Base-by-base conservation (phyloP, 2,113 vertebrate species). In the Coryphaenoides rupestris region DNA sequence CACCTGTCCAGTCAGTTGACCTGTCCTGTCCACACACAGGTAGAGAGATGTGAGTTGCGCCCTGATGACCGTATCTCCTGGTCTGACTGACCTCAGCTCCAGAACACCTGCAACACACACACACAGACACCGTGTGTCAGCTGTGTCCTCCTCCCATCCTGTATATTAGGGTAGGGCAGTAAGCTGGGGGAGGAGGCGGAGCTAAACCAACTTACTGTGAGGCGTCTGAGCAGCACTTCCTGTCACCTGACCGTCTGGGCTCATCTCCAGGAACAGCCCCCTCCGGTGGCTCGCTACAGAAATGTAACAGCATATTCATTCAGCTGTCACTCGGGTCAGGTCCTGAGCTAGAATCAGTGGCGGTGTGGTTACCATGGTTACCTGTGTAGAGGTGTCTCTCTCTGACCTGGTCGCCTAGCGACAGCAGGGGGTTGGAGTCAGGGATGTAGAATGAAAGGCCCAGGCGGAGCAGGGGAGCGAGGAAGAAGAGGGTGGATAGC, bases 361-460 rank as follows among this genome's bases (percentile, higher is more conserved):
- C 83, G 65, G 55, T 77, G 46, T 0, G 14, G 47, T 5, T 22
- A 17, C 72, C 10, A 9, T 33, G 23, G 62, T 33, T 89, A 91
- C 89, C 90, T 86, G 90, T 89, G 68, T 89, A 90, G 62, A 91
- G 89, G 63, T 88, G 86, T 1, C 65, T 79, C 60, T 89, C 81
- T 74, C 87, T 81, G 65, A 86, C 86, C 56, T 86, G 80, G 56
- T 45, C 82, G n/a, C 63, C 24, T 24, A 90, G 87, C 13, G 68
- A 69, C 40, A 88, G 52, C 17, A 90, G 65, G 5, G 89, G 88
- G 55, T 78, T 89, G 65, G 86, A 85, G 53, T 85, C 85, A 57
- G 83, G 45, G 54, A 90, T 67, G 67, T 87, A 86, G 65, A 89
- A 82, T 0, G 84, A 74, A 3, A 63, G 22, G 66, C 76, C 60